These are phyloP conservation scores for Nothocercus nigrocapillus DNA, from an alignment of 2,113 vertebrate genomes.

Conservation along the genomic window DNA sequence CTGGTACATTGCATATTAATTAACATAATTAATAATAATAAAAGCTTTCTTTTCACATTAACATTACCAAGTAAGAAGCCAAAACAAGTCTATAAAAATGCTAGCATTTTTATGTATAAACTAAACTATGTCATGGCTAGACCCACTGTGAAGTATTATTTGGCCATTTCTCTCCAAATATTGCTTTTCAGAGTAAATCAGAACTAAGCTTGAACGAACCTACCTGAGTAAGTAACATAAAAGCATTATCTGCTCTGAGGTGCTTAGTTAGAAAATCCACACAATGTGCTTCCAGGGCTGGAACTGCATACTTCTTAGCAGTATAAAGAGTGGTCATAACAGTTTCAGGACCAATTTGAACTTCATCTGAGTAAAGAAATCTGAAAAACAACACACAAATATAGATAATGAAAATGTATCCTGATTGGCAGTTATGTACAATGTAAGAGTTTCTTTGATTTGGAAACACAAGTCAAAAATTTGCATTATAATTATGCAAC, in stretches of 20 bases:
- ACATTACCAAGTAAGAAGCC: not conserved
- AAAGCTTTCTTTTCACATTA: not conserved
- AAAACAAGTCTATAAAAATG: not conserved
- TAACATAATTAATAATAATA: not conserved
- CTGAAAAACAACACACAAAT: slow-evolving; percentile 74
- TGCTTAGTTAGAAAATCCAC: slow-evolving; percentile 95
- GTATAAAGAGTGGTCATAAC: slow-evolving; percentile 96
- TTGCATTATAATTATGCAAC: not conserved
- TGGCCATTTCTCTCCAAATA: not conserved
- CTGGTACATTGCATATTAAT: not conserved
- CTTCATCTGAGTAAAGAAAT: slow-evolving; percentile 96
- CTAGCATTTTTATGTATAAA: not conserved
- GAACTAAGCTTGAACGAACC: slow-evolving; percentile 39
- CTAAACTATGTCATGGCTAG: not conserved
- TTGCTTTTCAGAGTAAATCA: not conserved
- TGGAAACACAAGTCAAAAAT: not conserved
- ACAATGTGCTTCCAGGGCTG: slow-evolving; percentile 90
- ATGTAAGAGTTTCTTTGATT: not conserved
- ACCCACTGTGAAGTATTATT: not conserved
- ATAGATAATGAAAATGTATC: not conserved
- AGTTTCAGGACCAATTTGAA: slow-evolving; percentile 93
- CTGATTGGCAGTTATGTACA: not conserved
- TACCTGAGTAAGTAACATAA: slow-evolving; percentile 96
- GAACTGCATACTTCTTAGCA: slow-evolving; percentile 94
- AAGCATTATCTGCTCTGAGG: slow-evolving; percentile 92